Percentiles rank a stretch among this genome's conserved stretches.
phyloP scores from a whole-genome alignment of 92 coral and sea anemone genomes.

The Plumapathes pennacea region DNA sequence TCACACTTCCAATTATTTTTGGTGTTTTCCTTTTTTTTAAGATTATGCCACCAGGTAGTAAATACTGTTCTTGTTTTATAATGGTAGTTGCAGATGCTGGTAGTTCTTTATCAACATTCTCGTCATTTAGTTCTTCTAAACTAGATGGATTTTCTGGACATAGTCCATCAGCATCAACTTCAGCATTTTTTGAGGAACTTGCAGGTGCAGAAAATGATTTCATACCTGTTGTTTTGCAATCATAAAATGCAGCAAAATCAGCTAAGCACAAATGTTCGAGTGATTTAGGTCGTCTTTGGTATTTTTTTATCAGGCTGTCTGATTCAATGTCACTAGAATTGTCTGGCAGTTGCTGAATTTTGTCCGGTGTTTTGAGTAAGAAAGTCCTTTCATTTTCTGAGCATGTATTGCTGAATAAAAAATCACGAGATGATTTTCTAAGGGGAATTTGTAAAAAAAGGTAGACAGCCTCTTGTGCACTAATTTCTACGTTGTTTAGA shows the following conservation, averaged over 20 bases:
- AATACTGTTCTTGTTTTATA: too few species aligned
- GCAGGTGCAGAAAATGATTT: too few species aligned
- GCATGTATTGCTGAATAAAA: constrained; percentile 63
- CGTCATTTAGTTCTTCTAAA: constrained; percentile 31
- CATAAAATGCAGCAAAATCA: constrained; percentile 63
- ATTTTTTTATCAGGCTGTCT: constrained; percentile 26
- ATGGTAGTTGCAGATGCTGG: constrained; percentile 9
- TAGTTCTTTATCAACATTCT: constrained; percentile 25
- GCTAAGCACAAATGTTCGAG: constrained; percentile 44
- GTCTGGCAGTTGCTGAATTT: constrained; percentile 56
- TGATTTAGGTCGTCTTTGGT: constrained; percentile 46
- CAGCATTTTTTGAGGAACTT: too few species aligned
- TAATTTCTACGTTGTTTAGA: too few species aligned
- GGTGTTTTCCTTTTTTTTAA: constrained; percentile 17
- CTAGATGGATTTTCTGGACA: too few species aligned
- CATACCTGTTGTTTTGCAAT: constrained; percentile 30
- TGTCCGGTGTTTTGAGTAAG: constrained; percentile 27
- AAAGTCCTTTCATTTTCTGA: too few species aligned
- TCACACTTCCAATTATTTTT: constrained; percentile 26
- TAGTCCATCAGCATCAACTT: too few species aligned
- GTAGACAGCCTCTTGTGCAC: constrained; percentile 69
- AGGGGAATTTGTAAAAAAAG: constrained; percentile 67
- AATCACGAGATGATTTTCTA: constrained; percentile 48
- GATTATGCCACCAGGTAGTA: constrained; percentile 28
- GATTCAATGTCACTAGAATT: constrained; percentile 31